Conservation (phyloP, 2,113 vertebrate genomes). For the Puffinus mauretanicus region DNA sequence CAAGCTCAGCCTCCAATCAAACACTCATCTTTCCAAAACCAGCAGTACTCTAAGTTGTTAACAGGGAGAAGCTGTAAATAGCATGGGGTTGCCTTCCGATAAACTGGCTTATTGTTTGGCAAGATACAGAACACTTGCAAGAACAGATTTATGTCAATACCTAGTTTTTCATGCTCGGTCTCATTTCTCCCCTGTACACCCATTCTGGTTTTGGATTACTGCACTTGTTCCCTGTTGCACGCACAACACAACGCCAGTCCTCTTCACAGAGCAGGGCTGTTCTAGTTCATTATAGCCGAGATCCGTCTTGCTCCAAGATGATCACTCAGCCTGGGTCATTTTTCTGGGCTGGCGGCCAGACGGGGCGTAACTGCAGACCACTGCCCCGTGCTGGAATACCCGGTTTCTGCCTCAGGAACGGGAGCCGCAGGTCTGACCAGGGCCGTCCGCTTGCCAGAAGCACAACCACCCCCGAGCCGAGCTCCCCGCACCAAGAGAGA, state of each 20-base stretch:
- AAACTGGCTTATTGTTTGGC: background rate
- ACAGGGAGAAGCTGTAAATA: background rate
- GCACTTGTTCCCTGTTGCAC: background rate
- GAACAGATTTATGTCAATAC: background rate
- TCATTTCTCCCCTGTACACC: background rate
- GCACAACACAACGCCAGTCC: fast-evolving
- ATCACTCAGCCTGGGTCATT: fast-evolving
- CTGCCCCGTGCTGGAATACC: fast-evolving
- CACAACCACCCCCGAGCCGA: background rate
- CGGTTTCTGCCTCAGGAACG: fast-evolving
- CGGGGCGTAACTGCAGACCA: fast-evolving
- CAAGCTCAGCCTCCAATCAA: background rate
- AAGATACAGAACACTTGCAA: background rate
- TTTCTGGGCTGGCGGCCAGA: background rate
- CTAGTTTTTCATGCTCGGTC: background rate
- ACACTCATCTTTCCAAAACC: background rate
- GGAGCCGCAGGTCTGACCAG: background rate
- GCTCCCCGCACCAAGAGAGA: background rate
- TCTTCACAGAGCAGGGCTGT: background rate
- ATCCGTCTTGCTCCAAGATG: background rate
- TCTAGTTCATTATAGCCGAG: background rate
- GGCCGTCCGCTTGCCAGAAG: too few relatives aligned
- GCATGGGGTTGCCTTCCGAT: background rate
- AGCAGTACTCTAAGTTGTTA: background rate
- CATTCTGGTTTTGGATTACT: background rate